Percentiles rank a stretch among this genome's conserved stretches.
Evolutionary conservation across 2,888 invertebrate species (phyloP).

Genomic region (Epistrophe eligans): DNA sequence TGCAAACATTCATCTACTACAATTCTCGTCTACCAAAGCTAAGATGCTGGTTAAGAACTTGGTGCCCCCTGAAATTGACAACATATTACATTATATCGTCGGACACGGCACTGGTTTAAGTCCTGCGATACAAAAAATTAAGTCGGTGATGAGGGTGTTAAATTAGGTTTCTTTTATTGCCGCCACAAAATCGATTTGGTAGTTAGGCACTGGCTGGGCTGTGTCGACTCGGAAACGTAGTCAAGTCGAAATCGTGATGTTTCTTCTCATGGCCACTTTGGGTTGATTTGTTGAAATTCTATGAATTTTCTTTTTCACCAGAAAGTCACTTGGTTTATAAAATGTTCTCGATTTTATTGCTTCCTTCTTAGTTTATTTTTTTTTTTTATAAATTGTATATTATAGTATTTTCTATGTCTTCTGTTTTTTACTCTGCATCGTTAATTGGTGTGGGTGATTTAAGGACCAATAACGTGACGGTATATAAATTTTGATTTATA

Average conservation of each 20-base stretch:
- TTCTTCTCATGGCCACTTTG: conserved; percentile 66
- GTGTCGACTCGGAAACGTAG: conserved; percentile 9
- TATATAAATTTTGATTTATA: conserved; percentile 74
- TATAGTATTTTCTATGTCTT: conserved; percentile 32
- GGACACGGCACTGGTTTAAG: background rate
- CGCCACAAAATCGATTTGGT: conserved; percentile 74
- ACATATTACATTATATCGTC: background rate
- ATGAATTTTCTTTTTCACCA: conserved; percentile 39
- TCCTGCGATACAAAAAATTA: conserved; percentile 21
- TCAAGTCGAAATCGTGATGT: conserved; percentile 46
- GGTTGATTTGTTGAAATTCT: conserved; percentile 72
- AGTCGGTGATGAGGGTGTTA: conserved; percentile 59
- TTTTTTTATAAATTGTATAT: background rate
- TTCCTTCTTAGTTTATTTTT: conserved; percentile 11
- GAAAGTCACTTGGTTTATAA: conserved; percentile 39
- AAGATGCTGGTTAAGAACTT: too few relatives aligned
- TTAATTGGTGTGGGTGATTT: conserved; percentile 8
- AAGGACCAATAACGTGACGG: conserved; percentile 64
- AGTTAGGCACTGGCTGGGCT: conserved; percentile 44
- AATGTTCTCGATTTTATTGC: conserved; percentile 44
- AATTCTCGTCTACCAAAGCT: too few relatives aligned
- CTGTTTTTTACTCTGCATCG: conserved; percentile 24
- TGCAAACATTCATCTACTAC: too few relatives aligned
- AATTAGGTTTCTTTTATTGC: conserved; percentile 73
- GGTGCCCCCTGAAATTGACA: background rate